Conservation (phyloP, 1,140 invertebrate species). For the Calephelis virginiensis region DNA sequence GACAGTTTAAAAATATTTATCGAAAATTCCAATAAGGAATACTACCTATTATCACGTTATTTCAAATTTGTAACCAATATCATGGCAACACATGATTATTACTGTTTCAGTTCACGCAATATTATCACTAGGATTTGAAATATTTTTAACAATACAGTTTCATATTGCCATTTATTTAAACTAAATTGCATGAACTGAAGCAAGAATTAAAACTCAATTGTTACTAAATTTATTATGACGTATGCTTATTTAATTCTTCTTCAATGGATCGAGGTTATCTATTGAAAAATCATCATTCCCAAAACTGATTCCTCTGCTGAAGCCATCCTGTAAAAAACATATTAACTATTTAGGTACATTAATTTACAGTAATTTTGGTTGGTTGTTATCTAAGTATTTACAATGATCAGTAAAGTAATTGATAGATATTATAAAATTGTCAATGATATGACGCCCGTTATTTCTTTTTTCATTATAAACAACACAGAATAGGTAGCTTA, state of each 20-base stretch:
- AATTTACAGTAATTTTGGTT: too few relatives aligned
- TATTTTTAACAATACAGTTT: constrained; percentile 39
- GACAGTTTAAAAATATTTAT: constrained; percentile 32
- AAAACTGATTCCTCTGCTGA: constrained; percentile 89
- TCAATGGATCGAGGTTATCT: constrained; percentile 88
- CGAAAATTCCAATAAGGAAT: constrained; percentile 41
- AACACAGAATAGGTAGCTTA: too few relatives aligned
- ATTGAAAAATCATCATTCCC: constrained; percentile 90
- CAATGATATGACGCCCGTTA: too few relatives aligned
- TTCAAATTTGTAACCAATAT: constrained; percentile 63
- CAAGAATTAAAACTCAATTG: constrained; percentile 52
- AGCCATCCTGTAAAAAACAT: constrained; percentile 84
- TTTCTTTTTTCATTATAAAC: too few relatives aligned
- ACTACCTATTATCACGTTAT: constrained; percentile 64
- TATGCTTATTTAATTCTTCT: constrained; percentile 71
- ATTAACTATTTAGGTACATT: too few relatives aligned
- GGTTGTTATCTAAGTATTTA: too few relatives aligned
- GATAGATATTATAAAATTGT: too few relatives aligned
- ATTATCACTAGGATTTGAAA: constrained; percentile 39
- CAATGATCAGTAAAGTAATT: too few relatives aligned
- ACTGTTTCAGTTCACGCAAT: constrained; percentile 55
- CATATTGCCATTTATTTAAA: constrained; percentile 50
- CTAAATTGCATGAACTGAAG: constrained; percentile 55
- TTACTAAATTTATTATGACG: constrained; percentile 42
- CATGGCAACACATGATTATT: constrained; percentile 61